These are phyloP conservation scores for Lasioglossum leucozonium DNA, from an alignment of 2,888 invertebrate species.

Conservation along the genomic window DNA sequence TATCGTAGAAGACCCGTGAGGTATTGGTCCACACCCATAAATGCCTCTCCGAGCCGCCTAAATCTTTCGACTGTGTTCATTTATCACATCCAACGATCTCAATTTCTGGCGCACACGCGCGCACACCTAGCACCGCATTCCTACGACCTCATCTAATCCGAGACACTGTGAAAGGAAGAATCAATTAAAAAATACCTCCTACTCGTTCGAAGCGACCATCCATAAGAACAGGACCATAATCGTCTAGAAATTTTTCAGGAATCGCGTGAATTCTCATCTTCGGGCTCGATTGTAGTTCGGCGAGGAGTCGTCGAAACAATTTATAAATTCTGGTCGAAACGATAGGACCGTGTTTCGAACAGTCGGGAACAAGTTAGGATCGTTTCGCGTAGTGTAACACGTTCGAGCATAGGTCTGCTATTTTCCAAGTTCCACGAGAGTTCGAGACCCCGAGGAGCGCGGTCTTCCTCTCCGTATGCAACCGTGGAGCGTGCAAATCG, in stretches of 20 bases:
- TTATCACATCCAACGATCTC: conserved; percentile 7
- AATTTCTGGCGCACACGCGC: neutral
- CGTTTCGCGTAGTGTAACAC: neutral
- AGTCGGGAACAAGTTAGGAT: neutral
- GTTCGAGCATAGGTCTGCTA: neutral
- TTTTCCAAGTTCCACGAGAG: neutral
- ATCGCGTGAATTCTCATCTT: neutral
- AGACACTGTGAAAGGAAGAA: conserved; percentile 7
- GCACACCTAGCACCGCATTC: conserved; percentile 10
- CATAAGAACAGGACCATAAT: neutral
- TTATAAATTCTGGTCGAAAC: neutral
- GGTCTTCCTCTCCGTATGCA: neutral
- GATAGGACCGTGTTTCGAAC: no score
- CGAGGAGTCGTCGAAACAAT: neutral
- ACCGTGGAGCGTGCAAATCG: neutral
- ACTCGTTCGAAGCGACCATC: neutral
- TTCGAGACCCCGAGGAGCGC: neutral
- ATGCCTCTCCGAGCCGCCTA: neutral
- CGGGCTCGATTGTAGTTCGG: no score
- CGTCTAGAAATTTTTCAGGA: neutral
- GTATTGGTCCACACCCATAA: neutral
- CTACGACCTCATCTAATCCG: conserved; percentile 1
- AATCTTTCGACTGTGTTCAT: neutral
- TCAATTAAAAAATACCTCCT: neutral
- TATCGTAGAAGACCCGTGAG: neutral